Evolutionary conservation across 2,113 vertebrate species (phyloP).

Genomic region (Pteropus alecto): DNA sequence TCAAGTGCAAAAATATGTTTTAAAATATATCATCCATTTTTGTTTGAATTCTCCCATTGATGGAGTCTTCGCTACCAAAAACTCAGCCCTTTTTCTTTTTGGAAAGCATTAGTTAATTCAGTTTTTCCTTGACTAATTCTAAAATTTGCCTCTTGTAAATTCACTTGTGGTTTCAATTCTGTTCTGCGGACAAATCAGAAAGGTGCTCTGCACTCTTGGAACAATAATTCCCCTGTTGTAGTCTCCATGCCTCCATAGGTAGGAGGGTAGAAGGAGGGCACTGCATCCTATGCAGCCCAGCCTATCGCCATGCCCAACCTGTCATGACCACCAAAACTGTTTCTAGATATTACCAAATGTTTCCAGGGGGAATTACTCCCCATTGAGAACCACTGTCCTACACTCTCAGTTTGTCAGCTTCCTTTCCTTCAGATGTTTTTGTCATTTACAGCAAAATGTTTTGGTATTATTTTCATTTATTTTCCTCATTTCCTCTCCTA

Average conservation of each 20-base stretch:
- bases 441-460: neutral
- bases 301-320: neutral
- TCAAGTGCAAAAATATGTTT: neutral
- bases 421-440: neutral
- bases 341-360: neutral
- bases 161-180: neutral
- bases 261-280: neutral
- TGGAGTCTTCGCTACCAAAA: neutral
- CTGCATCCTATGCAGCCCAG: too few relatives aligned
- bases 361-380: neutral
- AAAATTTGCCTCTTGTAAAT: neutral
- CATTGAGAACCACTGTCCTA: neutral
- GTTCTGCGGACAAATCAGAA: neutral
- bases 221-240: neutral
- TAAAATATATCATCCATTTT: neutral
- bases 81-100: neutral
- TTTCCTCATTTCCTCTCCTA: neutral
- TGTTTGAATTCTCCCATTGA: neutral
- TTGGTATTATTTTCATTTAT: neutral
- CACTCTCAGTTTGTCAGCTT: neutral
- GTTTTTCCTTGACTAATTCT: neutral
- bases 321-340: neutral
- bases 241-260: neutral
- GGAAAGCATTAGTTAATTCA: neutral
- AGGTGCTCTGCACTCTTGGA: neutral